Conservation (phyloP, 2,888 invertebrate species). For the Dorcus hopei region DNA sequence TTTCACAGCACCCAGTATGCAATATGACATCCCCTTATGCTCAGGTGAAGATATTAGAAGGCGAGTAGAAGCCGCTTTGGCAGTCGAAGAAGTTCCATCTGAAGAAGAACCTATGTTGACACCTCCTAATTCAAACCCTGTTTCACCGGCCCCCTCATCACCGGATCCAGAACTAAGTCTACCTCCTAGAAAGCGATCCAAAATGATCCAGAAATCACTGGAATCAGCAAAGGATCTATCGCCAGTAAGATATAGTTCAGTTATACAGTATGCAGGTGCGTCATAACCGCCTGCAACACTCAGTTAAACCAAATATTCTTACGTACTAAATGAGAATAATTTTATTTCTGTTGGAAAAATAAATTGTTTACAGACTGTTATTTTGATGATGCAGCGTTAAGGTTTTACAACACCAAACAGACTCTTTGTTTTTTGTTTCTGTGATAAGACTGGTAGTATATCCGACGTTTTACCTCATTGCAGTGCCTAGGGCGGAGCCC, state of each 20-base stretch:
- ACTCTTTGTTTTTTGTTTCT: constrained; percentile 42
- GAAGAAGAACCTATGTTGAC: constrained; percentile 54
- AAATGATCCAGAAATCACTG: constrained; percentile 72
- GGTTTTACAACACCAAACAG: not conserved
- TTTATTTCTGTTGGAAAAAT: not conserved
- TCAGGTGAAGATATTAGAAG: constrained; percentile 58
- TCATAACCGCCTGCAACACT: constrained; percentile 43
- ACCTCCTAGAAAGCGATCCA: constrained; percentile 74
- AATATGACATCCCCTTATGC: constrained; percentile 43
- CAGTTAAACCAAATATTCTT: not conserved
- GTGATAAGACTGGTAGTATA: constrained; percentile 45
- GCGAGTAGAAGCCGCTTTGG: constrained; percentile 62
- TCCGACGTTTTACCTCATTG: constrained; percentile 47
- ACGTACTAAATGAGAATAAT: not conserved
- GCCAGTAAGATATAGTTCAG: constrained; percentile 60
- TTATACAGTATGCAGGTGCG: constrained; percentile 82
- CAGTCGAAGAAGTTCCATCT: constrained; percentile 54
- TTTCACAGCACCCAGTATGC: constrained; percentile 36
- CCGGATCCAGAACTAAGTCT: constrained; percentile 61
- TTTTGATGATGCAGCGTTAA: too few species aligned
- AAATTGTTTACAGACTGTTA: too few species aligned
- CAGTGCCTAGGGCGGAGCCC: constrained; percentile 48
- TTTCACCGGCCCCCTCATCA: constrained; percentile 49
- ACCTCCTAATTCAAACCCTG: constrained; percentile 60
- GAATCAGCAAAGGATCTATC: constrained; percentile 38